Percentiles rank a stretch among this genome's conserved stretches.
Evolutionary conservation across 2,888 invertebrate genomes (phyloP).

Genomic region (Ochropleura leucogaster): DNA sequence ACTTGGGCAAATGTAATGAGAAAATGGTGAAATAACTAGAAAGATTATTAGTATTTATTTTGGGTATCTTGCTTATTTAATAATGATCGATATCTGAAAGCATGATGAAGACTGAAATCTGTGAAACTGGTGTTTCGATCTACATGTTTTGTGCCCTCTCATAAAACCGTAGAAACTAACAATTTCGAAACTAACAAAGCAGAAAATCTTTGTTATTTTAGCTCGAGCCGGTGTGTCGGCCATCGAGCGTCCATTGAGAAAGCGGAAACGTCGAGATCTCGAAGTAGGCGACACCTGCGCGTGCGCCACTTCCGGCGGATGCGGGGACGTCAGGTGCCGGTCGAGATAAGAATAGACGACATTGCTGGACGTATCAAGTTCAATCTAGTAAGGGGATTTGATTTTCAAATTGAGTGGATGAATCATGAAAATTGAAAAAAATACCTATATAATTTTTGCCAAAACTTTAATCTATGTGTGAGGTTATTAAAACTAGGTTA

Average conservation of each 20-base stretch:
- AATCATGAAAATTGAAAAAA: background rate
- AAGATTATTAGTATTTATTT: background rate
- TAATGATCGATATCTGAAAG: background rate
- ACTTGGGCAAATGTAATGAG: background rate
- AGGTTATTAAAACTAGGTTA: background rate
- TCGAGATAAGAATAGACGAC: conserved; percentile 62
- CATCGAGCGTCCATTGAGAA: conserved; percentile 60
- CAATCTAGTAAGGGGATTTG: conserved; percentile 44
- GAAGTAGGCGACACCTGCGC: conserved; percentile 68
- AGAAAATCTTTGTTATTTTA: conserved; percentile 36
- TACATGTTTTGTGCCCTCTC: background rate
- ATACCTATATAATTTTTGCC: background rate
- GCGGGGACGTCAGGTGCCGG: conserved; percentile 64
- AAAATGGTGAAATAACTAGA: background rate
- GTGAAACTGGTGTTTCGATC: background rate
- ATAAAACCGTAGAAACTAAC: background rate
- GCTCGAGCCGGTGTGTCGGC: conserved; percentile 27
- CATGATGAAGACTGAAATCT: too few species aligned
- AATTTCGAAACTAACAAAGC: conserved; percentile 15
- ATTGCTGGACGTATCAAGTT: conserved; percentile 65
- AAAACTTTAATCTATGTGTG: background rate
- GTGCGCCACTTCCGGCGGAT: conserved; percentile 70
- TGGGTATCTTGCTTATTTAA: background rate
- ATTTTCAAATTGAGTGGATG: background rate
- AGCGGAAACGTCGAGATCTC: conserved; percentile 64